Base-by-base conservation (phyloP, 2,113 vertebrate genomes). In the Heteronetta atricapilla region DNA sequence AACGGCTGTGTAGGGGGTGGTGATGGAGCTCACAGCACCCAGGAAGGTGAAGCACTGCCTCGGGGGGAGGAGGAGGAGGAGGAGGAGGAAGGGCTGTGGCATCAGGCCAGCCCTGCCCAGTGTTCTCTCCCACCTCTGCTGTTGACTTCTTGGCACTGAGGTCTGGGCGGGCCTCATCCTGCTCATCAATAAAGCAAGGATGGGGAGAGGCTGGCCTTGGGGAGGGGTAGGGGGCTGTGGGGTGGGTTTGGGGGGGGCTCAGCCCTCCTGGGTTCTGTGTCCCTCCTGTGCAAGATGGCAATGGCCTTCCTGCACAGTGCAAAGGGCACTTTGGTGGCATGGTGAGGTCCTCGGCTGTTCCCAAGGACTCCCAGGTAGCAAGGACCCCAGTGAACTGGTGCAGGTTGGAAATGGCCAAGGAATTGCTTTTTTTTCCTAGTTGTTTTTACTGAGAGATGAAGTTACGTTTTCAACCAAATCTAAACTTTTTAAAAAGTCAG, bases 271-370 rank as follows among this genome's bases (percentile, higher is more conserved):
- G 48, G 74, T 75, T 26, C 52, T 3, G 1, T 1, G 9, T 38
- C n/a, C 40, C 15, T 4, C 2, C 28, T 31, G 66, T 9, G 38
- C 18, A 21, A 21, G 8, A 13, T 0, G 28, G 58, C 66, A 34
- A 6, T n/a, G 2, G 13, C 68, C 28, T 19, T 1, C 36, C 44
- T 48, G 4, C 1, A 0, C 42, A 18, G 42, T 44, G 42, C 31
- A 1, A 17, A 36, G 10, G 1, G 18, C 26, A 25, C 58, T 48
- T 48, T 0, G 1, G 42, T 2, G 10, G 5, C 1, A 38, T 6
- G 70, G 40, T 3, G 46, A 53, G 46, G 21, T 11, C n/a, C 14
- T 31, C 2, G 25, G 34, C 26, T 63, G 46, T 36, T 33, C 31
- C 69, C 4, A 16, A 63, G 34, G 10, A 4, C 26, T 38, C 10